Evolutionary conservation across 2,888 invertebrate species (phyloP), one percentile per base, ranked within the genome.

Genomic region (Galeruca laticollis): DNA sequence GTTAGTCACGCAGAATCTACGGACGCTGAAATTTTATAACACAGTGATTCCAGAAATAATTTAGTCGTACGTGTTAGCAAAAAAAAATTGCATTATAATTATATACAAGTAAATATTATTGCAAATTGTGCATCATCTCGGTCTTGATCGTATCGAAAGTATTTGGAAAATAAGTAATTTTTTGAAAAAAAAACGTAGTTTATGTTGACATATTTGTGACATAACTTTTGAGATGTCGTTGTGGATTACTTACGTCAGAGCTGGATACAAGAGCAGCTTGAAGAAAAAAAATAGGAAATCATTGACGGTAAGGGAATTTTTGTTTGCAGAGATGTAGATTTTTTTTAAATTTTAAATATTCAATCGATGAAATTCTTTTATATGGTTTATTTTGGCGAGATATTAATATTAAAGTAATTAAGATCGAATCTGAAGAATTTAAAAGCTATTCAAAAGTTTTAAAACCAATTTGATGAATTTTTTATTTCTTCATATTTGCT

Each of bases 241-340:
- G 75, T 81, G 81, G 81, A 82, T 82, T 66, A 80, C 75, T 61
- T 82, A 79, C 69, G 78, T 81, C 15, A 71, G 79, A 67, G 67
- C 76, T 51, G 80, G 80, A 8, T 73, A 74, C 21, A 72, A 66
- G 31, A 76, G 68, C 49, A 76, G 68, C 47, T 31, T 65, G 21
- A 74, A 66, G 62, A 73, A 71, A 21, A 69, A 59, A 20, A 57
- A 54, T 15, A 54, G 54, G 11, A 54, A 13, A 43, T 43, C 43
- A 6, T 43, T 43, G 31, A 51, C 20, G 51, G 51, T 51, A 21
- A 51, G 51, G 11, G 10, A 18, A 20, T 13, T 13, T 54, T 18
- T 47, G 3, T 26, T 26, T 26, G 26, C 6, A 2, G 18, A 47
- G 9, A 18, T 8, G 6, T 9, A 18, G 47, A 18, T 18, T 47